Evolutionary conservation across 1,140 invertebrate species (phyloP), one percentile per base, ranked within the genome.

Genomic region (Diabrotica undecimpunctata): DNA sequence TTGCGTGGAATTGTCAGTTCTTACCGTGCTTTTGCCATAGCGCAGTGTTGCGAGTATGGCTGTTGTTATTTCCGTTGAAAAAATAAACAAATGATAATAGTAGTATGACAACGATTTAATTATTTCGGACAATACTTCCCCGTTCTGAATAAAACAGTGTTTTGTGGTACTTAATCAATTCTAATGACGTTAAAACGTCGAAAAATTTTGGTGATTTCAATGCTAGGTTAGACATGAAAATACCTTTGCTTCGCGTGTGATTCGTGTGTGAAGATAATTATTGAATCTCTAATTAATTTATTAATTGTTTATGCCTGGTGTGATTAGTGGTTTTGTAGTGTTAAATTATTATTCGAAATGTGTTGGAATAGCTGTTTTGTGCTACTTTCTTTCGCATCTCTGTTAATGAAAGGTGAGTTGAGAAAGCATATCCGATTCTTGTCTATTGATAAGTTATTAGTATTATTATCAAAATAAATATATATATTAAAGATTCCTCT

Each of bases 331-430:
- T 10, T 37, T 14, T n/a, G 13, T 13, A 37, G 4, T 41, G 12
- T 3, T 7, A n/a, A 46, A 62, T 12, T 63, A 25, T 25, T 41
- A 56, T 56, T 57, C 46, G 39, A 61, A 62, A 68, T 68, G 66
- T 64, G 55, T 62, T 62, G 62, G 62, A 62, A 56, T 65, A 61
- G 38, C 58, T 65, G 54, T 54, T 50, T 54, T 59, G 66, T 60
- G 53, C 66, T 68, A 53, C 58, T 68, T 68, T 62, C 62, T 68
- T 68, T 68, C 52, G 50, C 62, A 51, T 68, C 60, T 53, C 56
- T 68, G 12, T 46, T 60, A 37, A 54, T 68, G 46, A 56, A 65
- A 68, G 66, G 66, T 68, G 61, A 65, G 64, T 62, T 51, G 60
- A 65, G 66, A 68, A 68, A 68, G 66, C 66, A 60, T 64, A 57